Evolutionary conservation across 1,140 invertebrate species (phyloP).

Genomic region (Aphelenchoides fujianensis): DNA sequence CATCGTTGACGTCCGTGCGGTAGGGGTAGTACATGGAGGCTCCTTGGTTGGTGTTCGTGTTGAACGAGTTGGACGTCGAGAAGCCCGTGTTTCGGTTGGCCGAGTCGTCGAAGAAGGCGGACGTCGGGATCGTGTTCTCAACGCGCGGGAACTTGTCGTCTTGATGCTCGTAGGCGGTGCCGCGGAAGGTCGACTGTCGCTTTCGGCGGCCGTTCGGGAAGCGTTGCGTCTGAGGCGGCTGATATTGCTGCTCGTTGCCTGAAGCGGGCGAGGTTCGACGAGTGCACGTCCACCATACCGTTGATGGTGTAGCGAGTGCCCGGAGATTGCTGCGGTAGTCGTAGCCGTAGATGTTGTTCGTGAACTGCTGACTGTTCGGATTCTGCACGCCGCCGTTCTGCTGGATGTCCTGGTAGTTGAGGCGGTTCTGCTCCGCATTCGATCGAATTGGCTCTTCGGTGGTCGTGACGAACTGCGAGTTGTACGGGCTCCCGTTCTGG

Average conservation of each 20-base stretch:
- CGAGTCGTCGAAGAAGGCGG: not conserved
- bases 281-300: constrained; percentile 6
- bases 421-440: constrained; percentile 33
- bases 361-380: constrained; percentile 21
- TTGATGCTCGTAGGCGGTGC: constrained; percentile 24
- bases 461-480: not conserved
- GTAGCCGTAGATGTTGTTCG: constrained; percentile 43
- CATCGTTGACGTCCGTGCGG: constrained; percentile 10
- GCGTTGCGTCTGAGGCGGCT: constrained; percentile 7
- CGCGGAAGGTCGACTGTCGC: not conserved
- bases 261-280: not conserved
- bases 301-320: constrained; percentile 22
- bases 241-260: constrained; percentile 22
- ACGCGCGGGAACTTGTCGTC: constrained; percentile 13
- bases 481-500: constrained; percentile 9
- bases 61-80: constrained; percentile 16
- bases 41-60: constrained; percentile 1
- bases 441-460: constrained; percentile 30
- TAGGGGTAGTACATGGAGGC: constrained; percentile 17
- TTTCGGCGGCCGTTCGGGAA: not conserved
- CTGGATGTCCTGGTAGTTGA: constrained; percentile 35
- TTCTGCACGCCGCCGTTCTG: not conserved
- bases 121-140: not conserved
- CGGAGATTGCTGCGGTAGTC: constrained; percentile 32
- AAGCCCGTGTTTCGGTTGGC: constrained; percentile 11